Evolutionary conservation across 2,888 invertebrate genomes (phyloP), one percentile per base, ranked within the genome.

Genomic region (Ophioninae sp.): DNA sequence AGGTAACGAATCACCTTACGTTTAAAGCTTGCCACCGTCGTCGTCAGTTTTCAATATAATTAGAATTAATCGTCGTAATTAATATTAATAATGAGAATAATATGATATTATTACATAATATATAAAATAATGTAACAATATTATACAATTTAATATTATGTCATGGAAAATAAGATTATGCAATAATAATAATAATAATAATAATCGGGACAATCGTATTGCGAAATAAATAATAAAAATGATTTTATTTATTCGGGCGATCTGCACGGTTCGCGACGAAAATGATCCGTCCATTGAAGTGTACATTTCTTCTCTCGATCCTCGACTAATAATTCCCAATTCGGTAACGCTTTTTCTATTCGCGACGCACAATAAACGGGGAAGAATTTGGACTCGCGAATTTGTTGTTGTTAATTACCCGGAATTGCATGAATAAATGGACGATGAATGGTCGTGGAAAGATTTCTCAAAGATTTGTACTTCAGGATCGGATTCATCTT

Each of bases 21-120:
- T 72, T 67, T 77, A 69, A 83, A 83, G 80, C 77, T 80, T 80
- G 41, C 59, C 58, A 80, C 69, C 77, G 73, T 69, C 74, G 74
- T 69, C 0, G 22, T 23, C 69, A n/a, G 63, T 82, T 77, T 72
- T 7, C 44, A n/a, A 17, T 61, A 2, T 44, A 63, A 81, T 56
- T 56, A n/a, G 17, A 5, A 37, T 30, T 30, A 30, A 30, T 30
- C 30, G 30, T 30, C 30, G 3, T 30, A 30, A 30, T 30, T 30
- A 30, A n/a, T n/a, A n/a, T n/a, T n/a, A n/a, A n/a, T n/a, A 30
- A 30, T 30, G n/a, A n/a, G n/a, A n/a, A 30, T 30, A 30, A 30
- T 30, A 69, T 22, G 17, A 56, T 51, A 17, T 56, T 37, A 56
- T 56, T 58, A 61, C 23, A 39, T 75, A 10, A 1, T 30, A 41